Conservation (phyloP, 2,888 invertebrate genomes). For the Trilocha varians region DNA sequence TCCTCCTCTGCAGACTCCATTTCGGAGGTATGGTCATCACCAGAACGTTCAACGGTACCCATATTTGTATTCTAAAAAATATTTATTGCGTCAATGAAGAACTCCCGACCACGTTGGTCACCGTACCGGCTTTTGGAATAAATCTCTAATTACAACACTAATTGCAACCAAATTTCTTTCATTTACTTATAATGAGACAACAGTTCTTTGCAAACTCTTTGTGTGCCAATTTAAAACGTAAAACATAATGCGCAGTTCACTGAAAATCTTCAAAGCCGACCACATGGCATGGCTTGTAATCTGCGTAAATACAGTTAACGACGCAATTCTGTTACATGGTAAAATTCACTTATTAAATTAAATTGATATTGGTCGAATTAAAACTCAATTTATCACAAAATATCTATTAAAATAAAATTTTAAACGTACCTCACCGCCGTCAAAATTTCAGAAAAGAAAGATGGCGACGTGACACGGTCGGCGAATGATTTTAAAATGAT, state of each 20-base stretch:
- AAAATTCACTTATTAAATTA: not conserved
- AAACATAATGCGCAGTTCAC: constrained; percentile 66
- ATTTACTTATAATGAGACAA: constrained; percentile 13
- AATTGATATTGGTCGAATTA: not conserved
- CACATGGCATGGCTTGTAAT: constrained; percentile 48
- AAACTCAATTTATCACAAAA: constrained; percentile 1
- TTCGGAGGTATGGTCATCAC: constrained; percentile 76
- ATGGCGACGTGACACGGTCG: constrained; percentile 51
- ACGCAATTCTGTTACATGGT: not conserved
- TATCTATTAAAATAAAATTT: constrained; percentile 27
- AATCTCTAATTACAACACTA: constrained; percentile 13
- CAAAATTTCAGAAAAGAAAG: constrained; percentile 63
- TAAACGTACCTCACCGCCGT: constrained; percentile 62
- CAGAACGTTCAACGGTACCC: constrained; percentile 78
- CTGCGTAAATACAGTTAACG: not conserved
- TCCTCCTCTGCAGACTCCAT: constrained; percentile 79
- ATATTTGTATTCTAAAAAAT: constrained; percentile 62
- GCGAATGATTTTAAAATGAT: constrained; percentile 20
- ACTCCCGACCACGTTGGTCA: constrained; percentile 57
- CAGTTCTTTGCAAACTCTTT: constrained; percentile 10
- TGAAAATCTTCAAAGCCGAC: constrained; percentile 45
- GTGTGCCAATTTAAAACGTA: constrained; percentile 25
- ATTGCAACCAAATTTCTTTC: constrained; percentile 9
- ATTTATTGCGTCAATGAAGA: constrained; percentile 21
- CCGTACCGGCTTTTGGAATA: constrained; percentile 33